phyloP scores from a whole-genome alignment of 2,888 invertebrate genomes.

The Nephrocerus scutellatus region DNA sequence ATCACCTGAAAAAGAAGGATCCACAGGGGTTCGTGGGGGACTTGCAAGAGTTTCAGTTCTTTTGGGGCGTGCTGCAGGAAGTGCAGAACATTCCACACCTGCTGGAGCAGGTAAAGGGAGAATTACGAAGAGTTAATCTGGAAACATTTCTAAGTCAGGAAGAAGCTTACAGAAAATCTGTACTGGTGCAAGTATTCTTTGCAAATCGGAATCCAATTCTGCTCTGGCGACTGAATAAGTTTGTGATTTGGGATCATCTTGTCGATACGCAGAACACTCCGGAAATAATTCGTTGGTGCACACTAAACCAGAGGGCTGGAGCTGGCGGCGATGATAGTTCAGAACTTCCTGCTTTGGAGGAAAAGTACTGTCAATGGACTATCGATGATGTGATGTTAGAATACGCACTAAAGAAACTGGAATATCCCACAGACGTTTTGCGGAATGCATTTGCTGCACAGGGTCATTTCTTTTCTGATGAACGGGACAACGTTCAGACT shows the following conservation, averaged over 20 bases:
- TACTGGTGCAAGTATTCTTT: constrained; percentile 43
- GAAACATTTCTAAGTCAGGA: constrained; percentile 40
- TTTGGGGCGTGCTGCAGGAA: constrained; percentile 37
- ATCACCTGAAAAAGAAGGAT: constrained; percentile 54
- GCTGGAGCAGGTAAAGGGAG: constrained; percentile 19
- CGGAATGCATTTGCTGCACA: constrained; percentile 41
- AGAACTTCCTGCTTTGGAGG: constrained; percentile 22
- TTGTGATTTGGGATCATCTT: constrained; percentile 38
- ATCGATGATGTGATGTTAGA: constrained; percentile 41
- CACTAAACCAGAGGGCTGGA: constrained; percentile 1
- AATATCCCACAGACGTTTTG: constrained; percentile 31
- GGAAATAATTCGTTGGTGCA: constrained; percentile 37
- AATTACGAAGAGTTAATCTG: constrained; percentile 34
- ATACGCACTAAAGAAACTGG: constrained; percentile 31
- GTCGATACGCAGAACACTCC: constrained; percentile 28
- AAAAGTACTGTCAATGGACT: constrained; percentile 33
- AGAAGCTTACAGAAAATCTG: constrained; percentile 31
- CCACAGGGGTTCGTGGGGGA: constrained; percentile 36
- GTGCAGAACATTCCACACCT: constrained; percentile 28
- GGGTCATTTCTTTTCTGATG: constrained; percentile 58
- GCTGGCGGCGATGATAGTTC: background rate
- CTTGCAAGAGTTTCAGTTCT: constrained; percentile 32
- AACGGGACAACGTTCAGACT: constrained; percentile 52
- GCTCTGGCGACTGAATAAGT: constrained; percentile 38
- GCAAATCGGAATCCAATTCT: constrained; percentile 36